phyloP scores from a whole-genome alignment of 2,888 invertebrate genomes.

The Lithophane leautieri region DNA sequence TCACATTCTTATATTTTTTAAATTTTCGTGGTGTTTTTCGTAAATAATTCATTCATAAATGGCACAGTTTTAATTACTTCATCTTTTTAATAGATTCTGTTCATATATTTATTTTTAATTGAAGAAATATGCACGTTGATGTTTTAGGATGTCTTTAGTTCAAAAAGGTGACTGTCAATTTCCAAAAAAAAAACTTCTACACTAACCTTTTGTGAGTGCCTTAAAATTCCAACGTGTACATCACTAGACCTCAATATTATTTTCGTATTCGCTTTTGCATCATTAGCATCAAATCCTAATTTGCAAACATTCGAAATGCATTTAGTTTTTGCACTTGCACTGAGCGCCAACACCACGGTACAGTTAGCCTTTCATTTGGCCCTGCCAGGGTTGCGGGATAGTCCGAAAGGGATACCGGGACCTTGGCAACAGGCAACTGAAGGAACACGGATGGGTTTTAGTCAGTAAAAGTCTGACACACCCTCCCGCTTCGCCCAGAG shows the following conservation, averaged over 20 bases:
- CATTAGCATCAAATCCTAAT: conserved; percentile 49
- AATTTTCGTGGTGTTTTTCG: background rate
- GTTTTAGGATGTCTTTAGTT: background rate
- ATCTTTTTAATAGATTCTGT: background rate
- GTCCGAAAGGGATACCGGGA: too few relatives aligned
- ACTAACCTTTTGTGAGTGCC: background rate
- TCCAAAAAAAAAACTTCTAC: too few relatives aligned
- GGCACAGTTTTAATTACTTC: background rate
- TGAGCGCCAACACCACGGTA: conserved; percentile 16
- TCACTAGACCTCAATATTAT: conserved; percentile 36
- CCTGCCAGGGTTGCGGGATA: too few relatives aligned
- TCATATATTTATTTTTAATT: conserved; percentile 14
- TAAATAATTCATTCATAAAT: conserved; percentile 8
- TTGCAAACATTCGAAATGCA: conserved; percentile 15
- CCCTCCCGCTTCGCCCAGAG: too few relatives aligned
- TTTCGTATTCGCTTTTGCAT: conserved; percentile 65
- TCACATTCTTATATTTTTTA: conserved; percentile 3
- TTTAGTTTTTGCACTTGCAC: conserved; percentile 37
- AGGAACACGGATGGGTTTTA: too few relatives aligned
- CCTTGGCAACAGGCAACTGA: too few relatives aligned
- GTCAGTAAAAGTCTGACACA: too few relatives aligned
- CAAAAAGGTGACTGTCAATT: background rate
- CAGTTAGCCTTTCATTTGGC: background rate
- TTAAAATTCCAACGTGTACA: conserved; percentile 41
- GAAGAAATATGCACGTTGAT: conserved; percentile 20